phyloP scores from a whole-genome alignment of 2,797 vertebrate genomes.

The Lates japonicus region DNA sequence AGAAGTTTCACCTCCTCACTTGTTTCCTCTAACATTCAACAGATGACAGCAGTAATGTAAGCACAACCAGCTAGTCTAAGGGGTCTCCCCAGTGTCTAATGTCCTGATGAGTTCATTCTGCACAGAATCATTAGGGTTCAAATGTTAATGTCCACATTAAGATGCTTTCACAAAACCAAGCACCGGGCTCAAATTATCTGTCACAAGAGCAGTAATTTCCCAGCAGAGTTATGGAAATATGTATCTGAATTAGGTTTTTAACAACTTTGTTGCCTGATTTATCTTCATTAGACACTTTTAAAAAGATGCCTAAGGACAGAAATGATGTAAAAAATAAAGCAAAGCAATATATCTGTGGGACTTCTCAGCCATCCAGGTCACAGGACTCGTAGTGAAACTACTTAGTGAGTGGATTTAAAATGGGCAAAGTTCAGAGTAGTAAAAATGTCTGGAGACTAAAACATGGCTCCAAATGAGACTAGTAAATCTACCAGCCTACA shows the following conservation, averaged over 20 bases:
- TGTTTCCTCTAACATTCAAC: conserved; percentile 47
- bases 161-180: conserved; percentile 68
- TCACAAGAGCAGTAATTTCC: conserved; percentile 66
- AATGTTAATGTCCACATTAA: conserved; percentile 81
- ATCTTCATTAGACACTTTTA: conserved; percentile 37
- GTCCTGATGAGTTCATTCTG: conserved; percentile 72
- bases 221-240: conserved; percentile 47
- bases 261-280: conserved; percentile 49
- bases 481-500: not conserved
- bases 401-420: conserved; percentile 32
- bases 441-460: conserved; percentile 27
- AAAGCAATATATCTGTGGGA: conserved; percentile 11
- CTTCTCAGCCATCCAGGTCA: conserved; percentile 20
- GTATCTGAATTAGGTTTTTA: conserved; percentile 43
- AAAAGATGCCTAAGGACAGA: conserved; percentile 3
- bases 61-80: conserved; percentile 17
- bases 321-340: conserved; percentile 17
- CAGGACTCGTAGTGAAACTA: conserved; percentile 14
- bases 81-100: conserved; percentile 58
- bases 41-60: conserved; percentile 48
- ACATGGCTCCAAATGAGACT: not conserved
- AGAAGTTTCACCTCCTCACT: conserved; percentile 27
- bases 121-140: conserved; percentile 74
- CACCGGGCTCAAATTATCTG: conserved; percentile 57
- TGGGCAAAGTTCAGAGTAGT: conserved; percentile 32